A percentile compares a stretch with the other conserved stretches of the same genome.
Conservation (phyloP, 2,888 invertebrate species). For the Noctuana brunneofusca region DNA sequence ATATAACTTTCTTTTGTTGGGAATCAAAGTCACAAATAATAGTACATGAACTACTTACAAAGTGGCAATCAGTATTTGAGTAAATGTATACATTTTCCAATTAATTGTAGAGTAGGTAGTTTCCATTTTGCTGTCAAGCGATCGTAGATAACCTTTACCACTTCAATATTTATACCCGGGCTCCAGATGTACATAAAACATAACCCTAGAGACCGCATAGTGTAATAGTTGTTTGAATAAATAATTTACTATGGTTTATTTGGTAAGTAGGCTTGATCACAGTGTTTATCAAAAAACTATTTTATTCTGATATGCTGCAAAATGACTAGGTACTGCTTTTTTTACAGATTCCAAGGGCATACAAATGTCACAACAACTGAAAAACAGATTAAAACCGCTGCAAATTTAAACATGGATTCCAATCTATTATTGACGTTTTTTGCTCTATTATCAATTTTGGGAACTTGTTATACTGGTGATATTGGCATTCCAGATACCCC, state of each 20-base stretch:
- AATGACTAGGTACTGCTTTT: background rate
- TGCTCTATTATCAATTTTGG: background rate
- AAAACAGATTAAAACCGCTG: background rate
- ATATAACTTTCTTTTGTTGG: too few relatives aligned
- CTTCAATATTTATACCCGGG: conserved; percentile 12
- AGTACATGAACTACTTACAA: background rate
- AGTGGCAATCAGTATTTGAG: background rate
- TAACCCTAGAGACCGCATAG: background rate
- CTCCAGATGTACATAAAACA: conserved; percentile 19
- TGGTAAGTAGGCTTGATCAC: background rate
- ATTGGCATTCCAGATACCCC: background rate
- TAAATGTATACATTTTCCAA: conserved; percentile 10
- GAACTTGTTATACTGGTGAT: conserved; percentile 1
- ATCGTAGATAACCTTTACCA: conserved; percentile 23
- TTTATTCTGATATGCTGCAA: background rate
- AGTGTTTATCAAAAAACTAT: too few relatives aligned
- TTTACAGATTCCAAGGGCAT: background rate
- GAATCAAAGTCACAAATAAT: background rate
- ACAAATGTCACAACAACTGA: background rate
- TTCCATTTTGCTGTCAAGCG: background rate
- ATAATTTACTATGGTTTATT: background rate
- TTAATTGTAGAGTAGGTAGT: background rate
- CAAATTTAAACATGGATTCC: conserved; percentile 9
- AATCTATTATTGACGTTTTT: conserved; percentile 1
- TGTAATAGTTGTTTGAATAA: conserved; percentile 5